phyloP scores from a whole-genome alignment of 2,113 vertebrate species.

The Corvus moneduloides region DNA sequence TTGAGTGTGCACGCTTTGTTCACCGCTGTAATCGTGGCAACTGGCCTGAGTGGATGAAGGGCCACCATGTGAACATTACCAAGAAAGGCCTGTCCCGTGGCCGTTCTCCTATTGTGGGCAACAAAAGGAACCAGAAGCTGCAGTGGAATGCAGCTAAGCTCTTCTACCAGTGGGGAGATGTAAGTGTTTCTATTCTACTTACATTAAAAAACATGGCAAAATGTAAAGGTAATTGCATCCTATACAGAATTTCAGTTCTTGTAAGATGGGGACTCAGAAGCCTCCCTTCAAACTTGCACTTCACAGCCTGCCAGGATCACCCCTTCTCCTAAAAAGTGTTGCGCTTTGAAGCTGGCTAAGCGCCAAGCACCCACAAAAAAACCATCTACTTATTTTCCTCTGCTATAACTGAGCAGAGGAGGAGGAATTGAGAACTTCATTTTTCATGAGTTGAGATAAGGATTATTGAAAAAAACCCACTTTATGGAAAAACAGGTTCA shows the following conservation, averaged over 20 bases:
- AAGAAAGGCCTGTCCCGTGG: conserved; percentile 94
- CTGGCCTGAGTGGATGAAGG: conserved; percentile 99
- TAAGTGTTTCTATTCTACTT: conserved; percentile 71
- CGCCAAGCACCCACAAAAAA: not conserved
- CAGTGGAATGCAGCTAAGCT: conserved; percentile 98
- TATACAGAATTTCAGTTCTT: not conserved
- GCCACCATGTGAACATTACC: conserved; percentile 96
- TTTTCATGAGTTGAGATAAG: not conserved
- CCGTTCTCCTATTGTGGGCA: conserved; percentile 91
- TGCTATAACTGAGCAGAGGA: not conserved
- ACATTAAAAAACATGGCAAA: not conserved
- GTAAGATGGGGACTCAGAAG: not conserved
- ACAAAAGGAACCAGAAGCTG: conserved; percentile 97
- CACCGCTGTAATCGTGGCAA: conserved; percentile 97
- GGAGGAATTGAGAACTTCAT: not conserved
- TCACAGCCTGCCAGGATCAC: not conserved
- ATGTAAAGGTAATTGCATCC: not conserved
- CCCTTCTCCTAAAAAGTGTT: not conserved
- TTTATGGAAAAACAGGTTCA: not conserved
- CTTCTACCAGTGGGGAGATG: conserved; percentile 99
- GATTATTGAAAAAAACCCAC: not conserved
- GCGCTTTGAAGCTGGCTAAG: not conserved
- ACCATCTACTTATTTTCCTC: not conserved
- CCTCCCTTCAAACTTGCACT: not conserved
- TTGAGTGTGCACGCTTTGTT: conserved; percentile 95